These are phyloP conservation scores for Lamellibrachia columna DNA, from an alignment of 2,888 invertebrate genomes.

Conservation along the genomic window DNA sequence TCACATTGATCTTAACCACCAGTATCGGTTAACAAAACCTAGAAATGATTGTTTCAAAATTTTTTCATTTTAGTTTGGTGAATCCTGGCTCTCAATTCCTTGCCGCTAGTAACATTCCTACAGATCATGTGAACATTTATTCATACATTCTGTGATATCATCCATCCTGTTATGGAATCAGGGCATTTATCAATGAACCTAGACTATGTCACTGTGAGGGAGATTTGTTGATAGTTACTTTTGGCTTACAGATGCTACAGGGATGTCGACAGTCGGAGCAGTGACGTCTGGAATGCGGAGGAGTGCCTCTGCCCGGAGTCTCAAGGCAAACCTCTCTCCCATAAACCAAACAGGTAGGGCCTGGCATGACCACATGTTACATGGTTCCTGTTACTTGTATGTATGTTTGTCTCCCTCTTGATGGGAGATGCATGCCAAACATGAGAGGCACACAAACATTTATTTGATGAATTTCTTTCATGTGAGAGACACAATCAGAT, in stretches of 20 bases:
- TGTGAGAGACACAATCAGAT: no score
- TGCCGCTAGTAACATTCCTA: background rate
- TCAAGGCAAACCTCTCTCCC: conserved; percentile 39
- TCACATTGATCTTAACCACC: no score
- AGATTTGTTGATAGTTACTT: background rate
- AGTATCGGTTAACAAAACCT: no score
- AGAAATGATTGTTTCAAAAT: no score
- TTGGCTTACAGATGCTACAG: background rate
- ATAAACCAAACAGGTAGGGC: conserved; percentile 18
- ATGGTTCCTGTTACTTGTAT: background rate
- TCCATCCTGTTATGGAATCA: background rate
- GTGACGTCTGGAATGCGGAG: conserved; percentile 47
- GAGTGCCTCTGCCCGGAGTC: conserved; percentile 53
- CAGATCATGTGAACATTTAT: background rate
- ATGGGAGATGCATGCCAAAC: background rate
- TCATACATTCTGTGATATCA: background rate
- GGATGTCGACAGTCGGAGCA: background rate
- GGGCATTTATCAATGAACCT: background rate
- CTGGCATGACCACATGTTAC: background rate
- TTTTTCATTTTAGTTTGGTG: no score
- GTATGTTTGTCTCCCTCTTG: background rate
- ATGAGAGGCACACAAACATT: no score
- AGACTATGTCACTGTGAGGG: background rate
- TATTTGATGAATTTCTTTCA: no score
- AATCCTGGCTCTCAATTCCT: no score